These are phyloP conservation scores for Onychomys leucogaster DNA, from an alignment of 2,797 vertebrate species.

Conservation along the genomic window DNA sequence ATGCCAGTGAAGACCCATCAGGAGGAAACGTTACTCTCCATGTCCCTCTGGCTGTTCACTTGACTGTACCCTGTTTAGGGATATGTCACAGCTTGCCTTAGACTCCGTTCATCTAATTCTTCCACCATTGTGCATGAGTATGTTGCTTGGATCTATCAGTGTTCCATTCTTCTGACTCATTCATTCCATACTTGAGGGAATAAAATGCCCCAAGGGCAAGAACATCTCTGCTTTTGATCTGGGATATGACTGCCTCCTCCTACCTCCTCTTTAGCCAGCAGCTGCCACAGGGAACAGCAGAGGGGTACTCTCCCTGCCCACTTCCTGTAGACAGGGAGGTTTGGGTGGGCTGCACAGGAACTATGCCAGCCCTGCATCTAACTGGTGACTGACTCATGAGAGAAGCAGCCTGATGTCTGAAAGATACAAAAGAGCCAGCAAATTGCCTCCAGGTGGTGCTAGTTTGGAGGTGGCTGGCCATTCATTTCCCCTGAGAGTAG, in stretches of 20 bases:
- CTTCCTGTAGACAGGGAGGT: conserved; percentile 83
- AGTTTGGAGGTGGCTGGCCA: conserved; percentile 81
- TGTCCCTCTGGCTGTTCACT: neutral
- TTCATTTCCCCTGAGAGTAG: conserved; percentile 86
- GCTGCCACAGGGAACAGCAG: conserved; percentile 70
- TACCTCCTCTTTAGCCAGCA: conserved; percentile 54
- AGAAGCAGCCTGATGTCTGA: conserved; percentile 83
- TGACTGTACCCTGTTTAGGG: neutral
- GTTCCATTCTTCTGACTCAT: conserved; percentile 62
- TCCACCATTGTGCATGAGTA: conserved; percentile 14
- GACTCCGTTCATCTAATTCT: neutral
- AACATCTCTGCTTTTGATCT: conserved; percentile 64
- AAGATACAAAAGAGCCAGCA: conserved; percentile 76
- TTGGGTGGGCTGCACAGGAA: conserved; percentile 77
- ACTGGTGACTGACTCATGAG: conserved; percentile 86
- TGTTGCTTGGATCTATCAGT: conserved; percentile 40
- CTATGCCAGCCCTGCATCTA: conserved; percentile 85
- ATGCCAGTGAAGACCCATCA: neutral
- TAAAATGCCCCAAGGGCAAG: conserved; percentile 51
- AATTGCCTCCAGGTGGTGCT: conserved; percentile 86
- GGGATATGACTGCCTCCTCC: conserved; percentile 57
- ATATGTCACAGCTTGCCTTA: neutral
- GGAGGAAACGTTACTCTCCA: neutral
- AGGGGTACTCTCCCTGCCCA: conserved; percentile 79
- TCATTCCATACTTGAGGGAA: conserved; percentile 42